These are phyloP conservation scores for cattle (Bos taurus) DNA, from an alignment of 2,113 vertebrate species.

Conservation along the genomic window DNA sequence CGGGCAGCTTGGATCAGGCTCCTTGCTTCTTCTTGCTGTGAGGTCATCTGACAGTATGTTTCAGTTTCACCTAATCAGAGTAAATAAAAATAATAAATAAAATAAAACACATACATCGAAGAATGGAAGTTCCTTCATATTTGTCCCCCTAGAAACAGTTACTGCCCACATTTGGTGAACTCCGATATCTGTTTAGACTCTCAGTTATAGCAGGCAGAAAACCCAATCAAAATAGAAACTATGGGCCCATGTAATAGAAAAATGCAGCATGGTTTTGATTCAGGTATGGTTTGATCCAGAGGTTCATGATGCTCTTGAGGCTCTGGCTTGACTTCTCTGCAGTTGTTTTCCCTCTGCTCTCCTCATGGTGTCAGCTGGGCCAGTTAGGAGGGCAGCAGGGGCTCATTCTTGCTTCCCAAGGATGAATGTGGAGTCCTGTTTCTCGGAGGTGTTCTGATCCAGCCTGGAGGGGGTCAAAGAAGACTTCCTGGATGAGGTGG, in stretches of 20 bases:
- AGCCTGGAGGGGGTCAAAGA: not conserved
- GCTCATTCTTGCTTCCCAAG: not conserved
- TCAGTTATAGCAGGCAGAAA: not conserved
- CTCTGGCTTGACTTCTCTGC: not conserved
- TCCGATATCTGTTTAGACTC: not conserved
- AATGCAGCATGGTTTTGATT: not conserved
- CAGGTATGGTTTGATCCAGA: conserved; percentile 8
- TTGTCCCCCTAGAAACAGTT: not conserved
- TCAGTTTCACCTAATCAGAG: not conserved
- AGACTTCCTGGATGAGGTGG: not conserved
- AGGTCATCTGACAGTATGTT: not conserved
- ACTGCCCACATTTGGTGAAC: not conserved
- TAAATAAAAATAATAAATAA: not conserved
- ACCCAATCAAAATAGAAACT: not conserved
- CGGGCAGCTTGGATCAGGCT: not conserved
- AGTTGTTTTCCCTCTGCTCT: not conserved
- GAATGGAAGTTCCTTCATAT: not conserved
- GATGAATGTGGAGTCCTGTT: not conserved
- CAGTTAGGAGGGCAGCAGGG: not conserved
- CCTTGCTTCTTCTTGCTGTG: not conserved
- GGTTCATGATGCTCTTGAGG: rapidly evolving
- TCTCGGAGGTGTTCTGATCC: not conserved
- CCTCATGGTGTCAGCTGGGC: not conserved
- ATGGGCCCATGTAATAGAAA: not conserved
- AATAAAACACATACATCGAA: not conserved